phyloP scores from a whole-genome alignment of 1,140 invertebrate genomes.

The Nylanderia fulva region DNA sequence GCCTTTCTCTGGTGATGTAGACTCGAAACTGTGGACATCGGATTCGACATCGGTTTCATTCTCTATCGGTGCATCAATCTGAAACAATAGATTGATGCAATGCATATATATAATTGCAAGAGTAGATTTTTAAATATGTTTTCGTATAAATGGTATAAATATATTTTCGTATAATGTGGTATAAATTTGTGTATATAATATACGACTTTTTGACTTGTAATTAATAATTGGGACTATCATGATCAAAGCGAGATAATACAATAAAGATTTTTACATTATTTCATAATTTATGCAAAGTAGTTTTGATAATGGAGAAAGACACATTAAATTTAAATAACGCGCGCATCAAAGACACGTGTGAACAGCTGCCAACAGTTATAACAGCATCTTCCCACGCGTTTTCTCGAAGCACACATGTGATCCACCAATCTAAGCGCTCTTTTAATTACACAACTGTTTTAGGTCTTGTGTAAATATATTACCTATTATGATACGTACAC shows the following conservation, averaged over 20 bases:
- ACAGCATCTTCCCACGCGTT: slow-evolving; percentile 79
- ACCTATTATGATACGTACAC: not conserved
- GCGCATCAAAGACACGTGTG: slow-evolving; percentile 76
- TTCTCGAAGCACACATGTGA: slow-evolving; percentile 71
- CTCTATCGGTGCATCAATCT: slow-evolving; percentile 82
- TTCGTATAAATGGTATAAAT: too few relatives aligned
- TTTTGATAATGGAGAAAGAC: not conserved
- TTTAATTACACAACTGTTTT: slow-evolving; percentile 42
- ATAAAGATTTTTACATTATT: not conserved
- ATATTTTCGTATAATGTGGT: not conserved
- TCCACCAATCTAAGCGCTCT: slow-evolving; percentile 47
- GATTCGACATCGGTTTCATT: slow-evolving; percentile 79
- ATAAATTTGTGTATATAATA: not conserved
- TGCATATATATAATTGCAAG: not conserved
- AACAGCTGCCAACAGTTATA: slow-evolving; percentile 76
- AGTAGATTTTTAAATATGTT: not conserved
- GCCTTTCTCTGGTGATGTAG: slow-evolving; percentile 82
- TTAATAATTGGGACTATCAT: not conserved
- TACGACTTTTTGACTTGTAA: not conserved
- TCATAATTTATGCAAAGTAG: not conserved
- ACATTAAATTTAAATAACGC: slow-evolving; percentile 55
- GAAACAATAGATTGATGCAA: slow-evolving; percentile 70
- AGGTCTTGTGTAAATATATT: slow-evolving; percentile 8
- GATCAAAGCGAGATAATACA: not conserved
- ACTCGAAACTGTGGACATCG: slow-evolving; percentile 78